Evolutionary conservation across 2,113 vertebrate species (phyloP), one percentile per base, ranked within the genome.

Genomic region (Ptilonorhynchus violaceus): DNA sequence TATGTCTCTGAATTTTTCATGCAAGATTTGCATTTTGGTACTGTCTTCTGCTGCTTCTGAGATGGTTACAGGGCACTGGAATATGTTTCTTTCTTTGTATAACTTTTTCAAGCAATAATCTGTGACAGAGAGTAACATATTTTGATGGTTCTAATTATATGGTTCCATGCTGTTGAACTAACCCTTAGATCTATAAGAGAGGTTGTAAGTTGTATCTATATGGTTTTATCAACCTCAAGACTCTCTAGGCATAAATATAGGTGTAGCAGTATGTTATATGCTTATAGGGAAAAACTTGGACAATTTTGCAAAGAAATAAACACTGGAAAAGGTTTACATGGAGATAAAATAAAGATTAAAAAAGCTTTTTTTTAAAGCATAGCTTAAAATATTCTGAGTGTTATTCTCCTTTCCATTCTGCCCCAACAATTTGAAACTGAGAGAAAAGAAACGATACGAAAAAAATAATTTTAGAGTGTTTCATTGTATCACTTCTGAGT

Each of bases 321-420:
- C 25, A 5, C 3, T 52, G 15, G 13, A 35, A 85, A 63, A 78
- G 3, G 0, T 33, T 21, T 18, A 37, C 1, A 3, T 4, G 37
- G 24, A 49, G 22, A 10, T 24, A 46, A 83, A 84, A 69, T 4
- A 21, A 30, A n/a, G 9, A n/a, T 25, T 58, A 3, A 66, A 39
- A n/a, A 47, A 3, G 0, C 1, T 11, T 47, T 63, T 11, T 3
- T 2, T 4, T 79, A 46, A 50, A 80, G 2, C 1, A 8, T 24
- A 14, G 6, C 2, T 73, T 69, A 83, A 88, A 85, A 44, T 1
- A 69, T 78, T 62, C 33, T 28, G 4, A 52, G 31, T 52, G 10
- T 47, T 88, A 23, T 68, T 74, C 6, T 41, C 9, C n/a, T 15
- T 52, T n/a, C 66, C 13, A 46, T 77, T 80, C n/a, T 73, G 7